Evolutionary conservation across 2,113 vertebrate species (phyloP).

Genomic region (Macaca mulatta): DNA sequence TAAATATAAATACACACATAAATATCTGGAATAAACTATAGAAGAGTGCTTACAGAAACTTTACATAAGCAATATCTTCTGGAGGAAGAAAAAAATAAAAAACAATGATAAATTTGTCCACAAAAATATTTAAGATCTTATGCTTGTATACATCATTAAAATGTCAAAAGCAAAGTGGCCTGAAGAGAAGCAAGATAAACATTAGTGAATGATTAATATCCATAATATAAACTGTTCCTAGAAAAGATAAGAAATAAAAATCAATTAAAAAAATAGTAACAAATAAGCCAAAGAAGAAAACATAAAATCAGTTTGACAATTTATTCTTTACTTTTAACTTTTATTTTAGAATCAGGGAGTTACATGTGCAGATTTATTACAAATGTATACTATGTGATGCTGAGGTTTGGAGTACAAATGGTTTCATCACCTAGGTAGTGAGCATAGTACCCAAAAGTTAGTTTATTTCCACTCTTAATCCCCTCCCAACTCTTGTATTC

Average conservation of each 20-base stretch:
- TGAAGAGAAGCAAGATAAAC: background rate
- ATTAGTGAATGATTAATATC: background rate
- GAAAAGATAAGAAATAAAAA: background rate
- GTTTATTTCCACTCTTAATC: too few species aligned
- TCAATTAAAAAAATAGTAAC: background rate
- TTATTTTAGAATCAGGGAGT: too few species aligned
- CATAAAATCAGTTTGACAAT: background rate
- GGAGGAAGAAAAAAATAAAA: background rate
- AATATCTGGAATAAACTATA: background rate
- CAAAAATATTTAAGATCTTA: background rate
- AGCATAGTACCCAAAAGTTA: too few species aligned
- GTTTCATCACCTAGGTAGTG: too few species aligned
- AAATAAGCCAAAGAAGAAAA: background rate
- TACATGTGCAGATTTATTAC: too few species aligned
- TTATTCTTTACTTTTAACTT: background rate
- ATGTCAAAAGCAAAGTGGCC: background rate
- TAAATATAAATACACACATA: background rate
- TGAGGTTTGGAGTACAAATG: too few species aligned
- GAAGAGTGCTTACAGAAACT: background rate
- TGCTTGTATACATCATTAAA: background rate
- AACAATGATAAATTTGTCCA: background rate
- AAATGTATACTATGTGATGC: too few species aligned
- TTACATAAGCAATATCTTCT: background rate
- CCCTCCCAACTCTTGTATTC: too few species aligned
- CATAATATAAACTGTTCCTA: background rate